These are phyloP conservation scores for Bombus picipes DNA, from an alignment of 1,140 invertebrate genomes.

Conservation along the genomic window DNA sequence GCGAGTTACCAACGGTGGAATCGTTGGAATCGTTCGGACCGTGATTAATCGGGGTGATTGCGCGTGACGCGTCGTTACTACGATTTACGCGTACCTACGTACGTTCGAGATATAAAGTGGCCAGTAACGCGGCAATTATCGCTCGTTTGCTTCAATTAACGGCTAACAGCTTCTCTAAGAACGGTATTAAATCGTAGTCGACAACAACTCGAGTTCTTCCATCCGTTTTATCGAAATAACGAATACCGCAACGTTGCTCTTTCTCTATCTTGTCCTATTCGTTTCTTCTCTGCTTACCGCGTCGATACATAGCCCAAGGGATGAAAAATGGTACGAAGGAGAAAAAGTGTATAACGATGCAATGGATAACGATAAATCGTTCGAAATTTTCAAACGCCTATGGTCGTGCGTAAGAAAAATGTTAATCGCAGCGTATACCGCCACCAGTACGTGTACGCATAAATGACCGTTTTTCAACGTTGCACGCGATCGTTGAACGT, in stretches of 20 bases:
- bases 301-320: no score
- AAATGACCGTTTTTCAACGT: neutral
- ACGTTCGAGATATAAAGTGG: conserved; percentile 7
- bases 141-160: conserved; percentile 38
- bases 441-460: no score
- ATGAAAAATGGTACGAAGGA: no score
- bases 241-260: neutral
- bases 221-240: neutral
- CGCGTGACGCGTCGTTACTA: conserved; percentile 27
- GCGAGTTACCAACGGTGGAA: neutral
- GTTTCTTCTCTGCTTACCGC: neutral
- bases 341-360: no score
- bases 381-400: neutral
- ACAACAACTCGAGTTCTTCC: neutral
- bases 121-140: conserved; percentile 32
- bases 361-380: accelerated
- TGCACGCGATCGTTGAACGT: neutral
- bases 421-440: neutral
- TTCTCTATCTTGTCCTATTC: neutral
- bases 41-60: conserved; percentile 8
- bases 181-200: conserved; percentile 7
- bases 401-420: neutral
- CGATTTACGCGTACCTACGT: conserved; percentile 23
- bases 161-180: conserved; percentile 24
- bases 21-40: neutral